Percentiles rank a stretch among this genome's conserved stretches.
These are phyloP conservation scores for Mareca penelope DNA, from an alignment of 2,797 vertebrate species.

Conservation along the genomic window DNA sequence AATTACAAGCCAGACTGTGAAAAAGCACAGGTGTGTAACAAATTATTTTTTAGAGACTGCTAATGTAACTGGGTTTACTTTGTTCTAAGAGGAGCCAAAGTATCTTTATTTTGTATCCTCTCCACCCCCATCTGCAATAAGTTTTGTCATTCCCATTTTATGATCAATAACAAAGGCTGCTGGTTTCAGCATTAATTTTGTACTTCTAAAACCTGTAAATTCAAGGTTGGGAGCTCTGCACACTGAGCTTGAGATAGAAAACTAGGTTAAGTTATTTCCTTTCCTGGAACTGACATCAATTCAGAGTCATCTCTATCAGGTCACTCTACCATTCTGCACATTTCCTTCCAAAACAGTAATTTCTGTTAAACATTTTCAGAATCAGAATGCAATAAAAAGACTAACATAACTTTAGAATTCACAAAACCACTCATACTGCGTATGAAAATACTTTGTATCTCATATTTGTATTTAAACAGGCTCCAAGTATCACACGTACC, in stretches of 20 bases:
- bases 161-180: not conserved
- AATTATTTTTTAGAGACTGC: not conserved
- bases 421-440: not conserved
- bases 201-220: not conserved
- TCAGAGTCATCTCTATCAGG: not conserved
- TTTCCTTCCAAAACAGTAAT: not conserved
- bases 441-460: not conserved
- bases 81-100: not conserved
- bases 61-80: not conserved
- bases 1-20: not conserved
- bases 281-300: not conserved
- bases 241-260: not conserved
- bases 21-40: not conserved
- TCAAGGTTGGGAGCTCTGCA: not conserved
- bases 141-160: not conserved
- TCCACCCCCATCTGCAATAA: not conserved
- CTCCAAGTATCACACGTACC: conserved; percentile 66
- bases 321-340: not conserved
- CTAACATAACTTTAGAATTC: not conserved
- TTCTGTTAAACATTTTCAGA: not conserved
- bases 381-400: not conserved
- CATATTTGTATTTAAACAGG: not conserved
- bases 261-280: not conserved
- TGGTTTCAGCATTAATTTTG: not conserved
- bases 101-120: not conserved